Evolutionary conservation across 2,113 vertebrate genomes (phyloP).

Genomic region (Dipodomys spectabilis): DNA sequence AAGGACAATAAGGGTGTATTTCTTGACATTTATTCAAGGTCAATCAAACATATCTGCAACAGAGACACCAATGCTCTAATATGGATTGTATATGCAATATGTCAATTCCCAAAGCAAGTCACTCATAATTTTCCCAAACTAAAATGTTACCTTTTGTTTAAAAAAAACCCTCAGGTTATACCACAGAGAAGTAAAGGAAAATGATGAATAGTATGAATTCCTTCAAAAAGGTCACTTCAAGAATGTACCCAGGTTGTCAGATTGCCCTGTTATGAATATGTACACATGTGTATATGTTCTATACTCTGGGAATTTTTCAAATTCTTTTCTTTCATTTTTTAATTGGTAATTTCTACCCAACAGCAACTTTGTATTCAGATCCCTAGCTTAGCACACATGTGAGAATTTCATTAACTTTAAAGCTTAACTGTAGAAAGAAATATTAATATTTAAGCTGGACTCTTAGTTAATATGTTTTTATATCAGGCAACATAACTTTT

Average conservation of each 20-base stretch:
- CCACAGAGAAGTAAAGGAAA: neutral
- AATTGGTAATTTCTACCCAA: slow-evolving; percentile 53
- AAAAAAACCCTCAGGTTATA: slow-evolving; percentile 28
- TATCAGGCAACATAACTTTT: slow-evolving; percentile 63
- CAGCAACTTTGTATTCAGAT: slow-evolving; percentile 58
- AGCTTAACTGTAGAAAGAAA: slow-evolving; percentile 70
- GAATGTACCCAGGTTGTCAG: neutral
- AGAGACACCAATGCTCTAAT: slow-evolving; percentile 72
- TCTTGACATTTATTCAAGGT: slow-evolving; percentile 79
- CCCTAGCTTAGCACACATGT: slow-evolving; percentile 71
- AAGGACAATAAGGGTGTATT: slow-evolving; percentile 65
- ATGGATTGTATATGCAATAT: slow-evolving; percentile 63
- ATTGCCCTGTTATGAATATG: neutral
- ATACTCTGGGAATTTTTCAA: slow-evolving; percentile 21
- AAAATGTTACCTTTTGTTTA: slow-evolving; percentile 17
- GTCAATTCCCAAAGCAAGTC: slow-evolving; percentile 72
- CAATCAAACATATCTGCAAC: slow-evolving; percentile 70
- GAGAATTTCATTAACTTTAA: slow-evolving; percentile 83
- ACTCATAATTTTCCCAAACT: slow-evolving; percentile 53
- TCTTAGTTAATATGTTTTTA: slow-evolving; percentile 75
- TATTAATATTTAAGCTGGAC: slow-evolving; percentile 78
- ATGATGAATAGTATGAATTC: slow-evolving; percentile 27
- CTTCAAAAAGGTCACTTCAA: slow-evolving; percentile 39
- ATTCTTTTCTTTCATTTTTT: slow-evolving; percentile 63
- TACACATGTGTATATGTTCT: neutral